Conservation (phyloP, 2,888 invertebrate genomes). For the Cosmorhoe ocellata region DNA sequence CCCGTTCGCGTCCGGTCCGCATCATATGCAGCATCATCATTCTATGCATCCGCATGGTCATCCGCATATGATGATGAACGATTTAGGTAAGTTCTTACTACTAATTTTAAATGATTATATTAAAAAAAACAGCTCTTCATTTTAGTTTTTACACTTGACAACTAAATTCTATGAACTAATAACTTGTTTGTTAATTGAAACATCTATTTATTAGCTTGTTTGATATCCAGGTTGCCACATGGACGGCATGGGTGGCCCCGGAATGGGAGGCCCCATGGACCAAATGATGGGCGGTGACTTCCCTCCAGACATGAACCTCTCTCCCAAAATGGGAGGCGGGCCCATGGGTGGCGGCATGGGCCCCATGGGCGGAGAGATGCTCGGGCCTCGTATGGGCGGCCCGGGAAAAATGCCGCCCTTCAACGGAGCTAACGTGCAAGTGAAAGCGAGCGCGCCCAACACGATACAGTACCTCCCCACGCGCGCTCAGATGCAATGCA, state of each 20-base stretch:
- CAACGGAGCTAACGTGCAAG: slow-evolving; percentile 90
- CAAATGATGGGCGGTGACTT: slow-evolving; percentile 81
- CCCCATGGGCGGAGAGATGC: slow-evolving; percentile 82
- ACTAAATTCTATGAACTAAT: too few relatives aligned
- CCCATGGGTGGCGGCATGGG: slow-evolving; percentile 80
- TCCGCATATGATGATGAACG: slow-evolving; percentile 80
- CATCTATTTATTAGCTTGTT: background rate
- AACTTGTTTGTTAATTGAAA: too few relatives aligned
- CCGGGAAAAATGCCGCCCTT: slow-evolving; percentile 82
- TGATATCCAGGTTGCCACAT: slow-evolving; percentile 71
- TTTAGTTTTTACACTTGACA: too few relatives aligned
- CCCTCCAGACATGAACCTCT: slow-evolving; percentile 81
- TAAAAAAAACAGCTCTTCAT: too few relatives aligned
- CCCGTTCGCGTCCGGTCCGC: slow-evolving; percentile 67
- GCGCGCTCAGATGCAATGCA: slow-evolving; percentile 91
- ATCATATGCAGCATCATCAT: slow-evolving; percentile 77
- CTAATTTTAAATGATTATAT: background rate
- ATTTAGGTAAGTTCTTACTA: slow-evolving; percentile 58
- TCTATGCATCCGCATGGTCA: slow-evolving; percentile 74
- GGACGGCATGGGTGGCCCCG: slow-evolving; percentile 76
- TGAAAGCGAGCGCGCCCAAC: slow-evolving; percentile 98
- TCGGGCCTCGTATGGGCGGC: slow-evolving; percentile 85
- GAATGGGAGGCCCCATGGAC: slow-evolving; percentile 80
- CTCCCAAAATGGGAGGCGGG: slow-evolving; percentile 85
- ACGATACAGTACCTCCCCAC: slow-evolving; percentile 99